Evolutionary conservation across 1,140 invertebrate species (phyloP).

Genomic region (Brachionus rubens): DNA sequence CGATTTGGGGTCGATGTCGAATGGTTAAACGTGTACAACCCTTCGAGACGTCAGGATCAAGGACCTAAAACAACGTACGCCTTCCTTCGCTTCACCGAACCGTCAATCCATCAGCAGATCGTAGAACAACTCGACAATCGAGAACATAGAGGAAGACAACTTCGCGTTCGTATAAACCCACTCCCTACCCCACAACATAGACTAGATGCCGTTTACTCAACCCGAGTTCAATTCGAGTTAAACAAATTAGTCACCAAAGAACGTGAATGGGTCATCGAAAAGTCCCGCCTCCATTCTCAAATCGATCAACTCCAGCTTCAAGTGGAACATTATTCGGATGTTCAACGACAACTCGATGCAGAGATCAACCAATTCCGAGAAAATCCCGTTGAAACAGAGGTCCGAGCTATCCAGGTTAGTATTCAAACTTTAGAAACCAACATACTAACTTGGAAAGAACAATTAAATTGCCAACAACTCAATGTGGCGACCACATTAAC

Average conservation of each 20-base stretch:
- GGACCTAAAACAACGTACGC: conserved; percentile 8
- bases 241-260: not conserved
- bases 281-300: too few relatives aligned
- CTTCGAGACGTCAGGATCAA: not conserved
- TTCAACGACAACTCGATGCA: too few relatives aligned
- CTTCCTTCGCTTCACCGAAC: not conserved
- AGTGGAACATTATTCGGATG: too few relatives aligned
- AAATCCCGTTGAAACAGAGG: too few relatives aligned
- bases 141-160: not conserved
- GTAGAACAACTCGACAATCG: not conserved
- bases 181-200: not conserved
- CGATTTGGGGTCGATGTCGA: not conserved
- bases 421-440: too few relatives aligned
- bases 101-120: not conserved
- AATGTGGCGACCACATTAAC: too few relatives aligned
- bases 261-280: too few relatives aligned
- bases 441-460: too few relatives aligned
- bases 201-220: not conserved
- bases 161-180: not conserved
- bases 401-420: too few relatives aligned
- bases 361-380: too few relatives aligned
- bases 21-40: not conserved
- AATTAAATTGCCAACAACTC: too few relatives aligned
- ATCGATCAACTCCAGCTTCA: too few relatives aligned
- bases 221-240: not conserved